Base-by-base conservation (phyloP, 2,113 vertebrate species). In the Elgaria multicarinata region DNA sequence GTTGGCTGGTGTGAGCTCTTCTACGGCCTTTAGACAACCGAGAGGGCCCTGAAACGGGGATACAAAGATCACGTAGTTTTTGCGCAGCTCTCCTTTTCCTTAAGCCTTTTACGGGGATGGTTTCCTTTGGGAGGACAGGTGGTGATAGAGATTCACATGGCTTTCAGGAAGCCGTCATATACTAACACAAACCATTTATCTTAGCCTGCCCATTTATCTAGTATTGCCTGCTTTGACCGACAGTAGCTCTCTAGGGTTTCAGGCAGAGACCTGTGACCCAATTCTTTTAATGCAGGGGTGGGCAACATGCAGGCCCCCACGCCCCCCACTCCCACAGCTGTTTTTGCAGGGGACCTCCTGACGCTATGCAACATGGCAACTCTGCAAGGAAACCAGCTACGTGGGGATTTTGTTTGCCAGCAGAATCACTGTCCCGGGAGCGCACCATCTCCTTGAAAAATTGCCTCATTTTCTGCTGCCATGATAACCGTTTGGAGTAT, bases 1-100 rank as follows among this genome's bases (percentile, higher is more conserved):
- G 44, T 75, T 86, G 91, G 93, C 84, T 92, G 93, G 42, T 89
- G 92, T 0, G 36, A 83, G 91, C 91, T 92, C 28, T 42, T 53
- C 75, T 39, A 22, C 36, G 39, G 67, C 50, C 22, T 55, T n/a
- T 33, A 36, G 36, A 9, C 26, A 22, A 20, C 10, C 42, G 28
- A 53, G 77, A 0, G 6, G 44, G 24, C 26, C 62, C 13, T 67
- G 24, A 20, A 55, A 33, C 24, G 2, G 14, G 18, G 6, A 26
- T 22, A 16, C 5, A 12, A 1, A n/a, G 44, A 50, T 6, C 28
- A 50, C 8, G 6, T 13, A 8, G 8, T 2, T 33, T 71, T n/a
- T 58, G 55, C 33, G 1, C 67, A 3, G 10, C 74, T 24, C 39
- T 5, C 39, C 3, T 83, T 67, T 28, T 2, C 64, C 58, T 62